Evolutionary conservation across 1,140 invertebrate species (phyloP).

Genomic region (Hetaerina americana): DNA sequence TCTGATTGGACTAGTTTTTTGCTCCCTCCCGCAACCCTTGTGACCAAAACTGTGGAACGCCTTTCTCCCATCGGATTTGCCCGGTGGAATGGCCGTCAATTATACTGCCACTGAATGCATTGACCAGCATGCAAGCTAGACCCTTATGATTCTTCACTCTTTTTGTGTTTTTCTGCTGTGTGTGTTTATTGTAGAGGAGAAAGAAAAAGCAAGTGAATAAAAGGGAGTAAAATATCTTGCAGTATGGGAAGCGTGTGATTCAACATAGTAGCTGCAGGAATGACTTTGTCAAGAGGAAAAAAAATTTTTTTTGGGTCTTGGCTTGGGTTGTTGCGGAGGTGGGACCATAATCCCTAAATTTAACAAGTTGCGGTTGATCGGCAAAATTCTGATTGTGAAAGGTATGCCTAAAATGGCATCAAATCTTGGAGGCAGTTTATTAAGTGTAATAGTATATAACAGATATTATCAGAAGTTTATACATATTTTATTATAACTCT

Average conservation of each 20-base stretch:
- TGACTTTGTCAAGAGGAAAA: too few species aligned
- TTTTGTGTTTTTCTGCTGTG: not conserved
- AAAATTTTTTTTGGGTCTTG: not conserved
- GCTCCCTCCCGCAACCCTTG: not conserved
- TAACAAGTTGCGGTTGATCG: not conserved
- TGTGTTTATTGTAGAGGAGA: too few species aligned
- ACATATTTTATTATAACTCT: conserved; percentile 1
- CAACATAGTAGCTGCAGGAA: too few species aligned
- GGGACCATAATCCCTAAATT: not conserved
- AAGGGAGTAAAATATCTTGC: too few species aligned
- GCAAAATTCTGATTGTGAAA: not conserved
- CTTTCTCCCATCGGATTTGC: not conserved
- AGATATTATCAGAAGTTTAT: not conserved
- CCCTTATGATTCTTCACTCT: not conserved
- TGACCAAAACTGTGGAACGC: not conserved
- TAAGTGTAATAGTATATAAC: conserved; percentile 1
- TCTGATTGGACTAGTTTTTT: not conserved
- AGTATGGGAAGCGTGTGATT: too few species aligned
- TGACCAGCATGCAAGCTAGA: not conserved
- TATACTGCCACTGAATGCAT: not conserved
- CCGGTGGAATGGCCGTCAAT: not conserved
- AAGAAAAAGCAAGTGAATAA: too few species aligned
- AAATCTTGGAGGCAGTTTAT: not conserved
- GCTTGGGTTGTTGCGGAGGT: not conserved
- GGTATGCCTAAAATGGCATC: not conserved